These are phyloP conservation scores for Pterophyllum scalare DNA, from an alignment of 2,113 vertebrate species.

Conservation along the genomic window DNA sequence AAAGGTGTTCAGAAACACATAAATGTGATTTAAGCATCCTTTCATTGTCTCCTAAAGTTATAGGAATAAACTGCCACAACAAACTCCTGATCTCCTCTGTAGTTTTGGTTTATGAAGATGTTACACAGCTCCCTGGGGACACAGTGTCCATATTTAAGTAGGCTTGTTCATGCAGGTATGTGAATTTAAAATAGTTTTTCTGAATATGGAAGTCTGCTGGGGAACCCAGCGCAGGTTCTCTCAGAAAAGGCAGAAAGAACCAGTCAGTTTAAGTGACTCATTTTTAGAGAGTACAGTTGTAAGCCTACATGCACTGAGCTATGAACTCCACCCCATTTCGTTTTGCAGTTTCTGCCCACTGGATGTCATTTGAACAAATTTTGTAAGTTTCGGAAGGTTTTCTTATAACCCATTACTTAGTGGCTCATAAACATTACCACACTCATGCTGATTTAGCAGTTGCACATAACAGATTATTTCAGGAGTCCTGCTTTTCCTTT, in stretches of 20 bases:
- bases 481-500: not conserved
- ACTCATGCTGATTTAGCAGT: not conserved
- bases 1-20: not conserved
- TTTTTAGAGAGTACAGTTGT: too few species aligned
- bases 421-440: not conserved
- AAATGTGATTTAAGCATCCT: slow-evolving; percentile 2
- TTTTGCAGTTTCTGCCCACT: not conserved
- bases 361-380: not conserved
- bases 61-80: not conserved
- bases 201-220: slow-evolving; percentile 30
- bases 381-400: not conserved
- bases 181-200: slow-evolving; percentile 35
- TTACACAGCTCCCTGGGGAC: slow-evolving; percentile 19
- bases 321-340: not conserved
- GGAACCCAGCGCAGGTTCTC: not conserved
- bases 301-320: not conserved
- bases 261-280: not conserved
- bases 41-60: not conserved
- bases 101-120: not conserved
- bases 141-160: slow-evolving; percentile 46
- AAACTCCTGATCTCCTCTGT: not conserved
- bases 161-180: slow-evolving; percentile 23
- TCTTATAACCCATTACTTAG: not conserved
- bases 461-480: not conserved
- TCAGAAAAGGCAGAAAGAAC: not conserved